Conservation (phyloP, 2,113 vertebrate genomes). For the Scalopus aquaticus region DNA sequence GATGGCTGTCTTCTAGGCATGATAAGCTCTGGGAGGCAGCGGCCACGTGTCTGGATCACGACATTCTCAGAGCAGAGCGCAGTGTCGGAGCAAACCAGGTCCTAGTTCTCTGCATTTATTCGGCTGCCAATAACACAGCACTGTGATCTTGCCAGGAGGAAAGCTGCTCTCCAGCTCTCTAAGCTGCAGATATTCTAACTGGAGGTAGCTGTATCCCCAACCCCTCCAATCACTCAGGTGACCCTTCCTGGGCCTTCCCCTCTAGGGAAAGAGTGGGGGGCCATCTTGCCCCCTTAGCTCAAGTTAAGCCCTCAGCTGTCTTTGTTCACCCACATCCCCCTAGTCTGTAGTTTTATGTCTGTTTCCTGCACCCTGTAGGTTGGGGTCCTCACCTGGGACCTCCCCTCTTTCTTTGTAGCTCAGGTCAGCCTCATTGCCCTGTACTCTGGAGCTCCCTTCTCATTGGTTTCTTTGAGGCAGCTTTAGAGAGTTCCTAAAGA, state of each 20-base stretch:
- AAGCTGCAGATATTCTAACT: background rate
- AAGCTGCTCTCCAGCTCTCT: background rate
- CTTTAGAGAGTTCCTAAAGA: background rate
- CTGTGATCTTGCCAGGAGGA: background rate
- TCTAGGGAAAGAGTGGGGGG: accelerated
- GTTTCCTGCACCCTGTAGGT: background rate
- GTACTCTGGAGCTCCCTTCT: background rate
- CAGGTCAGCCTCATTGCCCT: background rate
- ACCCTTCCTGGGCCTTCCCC: no score
- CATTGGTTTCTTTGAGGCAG: background rate
- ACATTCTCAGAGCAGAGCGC: background rate
- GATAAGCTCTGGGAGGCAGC: background rate
- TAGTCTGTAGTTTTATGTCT: background rate
- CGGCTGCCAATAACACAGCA: no score
- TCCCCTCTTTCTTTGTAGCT: background rate
- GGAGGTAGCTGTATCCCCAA: background rate
- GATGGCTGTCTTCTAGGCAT: background rate
- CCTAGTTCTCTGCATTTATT: background rate
- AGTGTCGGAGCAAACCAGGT: background rate
- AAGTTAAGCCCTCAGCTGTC: background rate
- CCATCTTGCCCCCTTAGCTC: background rate
- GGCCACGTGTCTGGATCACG: background rate
- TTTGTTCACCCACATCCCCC: background rate
- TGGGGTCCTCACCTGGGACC: background rate
- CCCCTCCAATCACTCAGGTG: background rate